phyloP scores from a whole-genome alignment of 2,888 invertebrate species.

The Chaetogeoica ovagalla region DNA sequence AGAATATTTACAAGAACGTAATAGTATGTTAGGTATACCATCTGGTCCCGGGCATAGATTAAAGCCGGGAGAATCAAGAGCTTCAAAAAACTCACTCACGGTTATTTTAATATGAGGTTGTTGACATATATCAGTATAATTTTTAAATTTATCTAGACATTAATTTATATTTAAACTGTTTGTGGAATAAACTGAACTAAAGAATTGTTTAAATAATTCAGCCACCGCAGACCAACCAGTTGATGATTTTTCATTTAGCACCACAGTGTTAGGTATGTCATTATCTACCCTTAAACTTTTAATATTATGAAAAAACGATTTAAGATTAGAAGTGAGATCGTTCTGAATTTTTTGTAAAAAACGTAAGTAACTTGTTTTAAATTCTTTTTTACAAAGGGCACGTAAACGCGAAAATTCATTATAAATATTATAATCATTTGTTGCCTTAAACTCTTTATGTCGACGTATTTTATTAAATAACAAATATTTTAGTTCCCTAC shows the following conservation, averaged over 20 bases:
- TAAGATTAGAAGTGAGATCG: background rate
- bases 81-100: background rate
- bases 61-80: background rate
- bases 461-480: constrained; percentile 6
- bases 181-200: background rate
- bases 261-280: background rate
- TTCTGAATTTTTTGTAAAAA: constrained; percentile 17
- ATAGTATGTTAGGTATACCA: background rate
- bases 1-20: background rate
- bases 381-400: constrained; percentile 16
- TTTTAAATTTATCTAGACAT: background rate
- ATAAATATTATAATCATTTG: constrained; percentile 7
- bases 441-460: constrained; percentile 17
- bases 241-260: background rate
- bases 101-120: background rate
- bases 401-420: constrained; percentile 25
- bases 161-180: background rate
- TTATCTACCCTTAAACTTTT: background rate
- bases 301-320: constrained; percentile 8
- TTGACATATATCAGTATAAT: background rate
- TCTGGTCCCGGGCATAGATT: background rate
- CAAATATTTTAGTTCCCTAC: too few species aligned
- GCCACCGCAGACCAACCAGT: background rate
- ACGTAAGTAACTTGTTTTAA: constrained; percentile 9
- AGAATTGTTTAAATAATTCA: background rate